Percentiles rank a stretch among this genome's conserved stretches.
Conservation (phyloP, 2,888 invertebrate species). For the Metalampra italica region DNA sequence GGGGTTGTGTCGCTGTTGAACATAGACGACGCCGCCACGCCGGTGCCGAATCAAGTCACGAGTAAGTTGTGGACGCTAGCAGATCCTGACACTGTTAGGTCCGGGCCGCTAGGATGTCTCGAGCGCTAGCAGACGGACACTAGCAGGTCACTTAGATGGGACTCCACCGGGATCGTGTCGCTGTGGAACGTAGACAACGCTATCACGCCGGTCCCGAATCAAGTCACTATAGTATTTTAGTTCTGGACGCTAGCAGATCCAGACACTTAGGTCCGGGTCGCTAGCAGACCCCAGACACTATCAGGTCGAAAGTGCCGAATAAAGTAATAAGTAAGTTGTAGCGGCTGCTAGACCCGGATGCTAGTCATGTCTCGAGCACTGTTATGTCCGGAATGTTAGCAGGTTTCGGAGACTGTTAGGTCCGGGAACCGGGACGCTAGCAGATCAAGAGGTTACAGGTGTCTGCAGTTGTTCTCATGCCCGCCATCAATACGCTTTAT, state of each 20-base stretch:
- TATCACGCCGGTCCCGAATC: constrained; percentile 71
- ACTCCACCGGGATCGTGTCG: constrained; percentile 93
- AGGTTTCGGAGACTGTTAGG: background rate
- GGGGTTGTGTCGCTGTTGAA: constrained; percentile 95
- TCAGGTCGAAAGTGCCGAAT: constrained; percentile 67
- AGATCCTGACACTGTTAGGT: background rate
- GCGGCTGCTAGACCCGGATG: background rate
- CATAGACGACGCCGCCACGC: constrained; percentile 87
- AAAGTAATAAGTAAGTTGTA: constrained; percentile 77
- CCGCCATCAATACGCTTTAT: no score
- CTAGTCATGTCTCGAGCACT: no score
- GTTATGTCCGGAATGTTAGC: no score
- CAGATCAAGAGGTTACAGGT: no score
- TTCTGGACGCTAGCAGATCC: constrained; percentile 7
- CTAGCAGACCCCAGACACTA: no score
- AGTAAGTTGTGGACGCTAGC: constrained; percentile 60
- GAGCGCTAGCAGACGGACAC: no score
- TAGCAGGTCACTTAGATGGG: constrained; percentile 94
- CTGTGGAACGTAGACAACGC: constrained; percentile 94
- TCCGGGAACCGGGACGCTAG: no score
- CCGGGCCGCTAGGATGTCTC: no score
- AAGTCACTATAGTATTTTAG: constrained; percentile 80
- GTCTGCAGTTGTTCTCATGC: no score
- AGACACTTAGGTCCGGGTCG: background rate
- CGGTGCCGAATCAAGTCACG: constrained; percentile 69